phyloP scores from a whole-genome alignment of 2,888 invertebrate species.

The Tryphoninae sp. region DNA sequence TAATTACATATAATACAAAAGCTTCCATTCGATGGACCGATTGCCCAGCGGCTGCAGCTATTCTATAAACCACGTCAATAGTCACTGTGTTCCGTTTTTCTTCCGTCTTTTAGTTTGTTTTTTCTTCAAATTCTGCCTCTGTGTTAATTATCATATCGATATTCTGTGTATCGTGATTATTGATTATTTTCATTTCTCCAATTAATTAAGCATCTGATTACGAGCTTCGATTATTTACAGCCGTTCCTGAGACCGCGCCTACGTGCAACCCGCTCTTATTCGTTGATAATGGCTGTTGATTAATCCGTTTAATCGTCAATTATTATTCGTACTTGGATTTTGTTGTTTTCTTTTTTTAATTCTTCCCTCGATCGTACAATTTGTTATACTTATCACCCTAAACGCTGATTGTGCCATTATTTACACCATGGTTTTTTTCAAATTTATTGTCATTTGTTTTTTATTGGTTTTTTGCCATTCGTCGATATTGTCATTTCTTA shows the following conservation, averaged over 20 bases:
- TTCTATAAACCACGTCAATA: slow-evolving; percentile 60
- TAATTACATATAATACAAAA: slow-evolving; percentile 54
- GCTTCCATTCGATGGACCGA: slow-evolving; percentile 58
- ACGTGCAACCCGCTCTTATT: slow-evolving; percentile 48
- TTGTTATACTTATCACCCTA: not conserved
- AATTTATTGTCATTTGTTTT: not conserved
- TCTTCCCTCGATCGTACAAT: not conserved
- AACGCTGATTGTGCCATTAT: slow-evolving; percentile 5
- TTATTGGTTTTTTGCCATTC: slow-evolving; percentile 22
- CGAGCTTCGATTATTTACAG: slow-evolving; percentile 54
- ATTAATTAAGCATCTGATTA: slow-evolving; percentile 48
- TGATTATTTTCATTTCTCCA: not conserved
- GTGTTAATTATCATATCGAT: not conserved
- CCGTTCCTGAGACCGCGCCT: slow-evolving; percentile 50
- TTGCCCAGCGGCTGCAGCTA: slow-evolving; percentile 66
- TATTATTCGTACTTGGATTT: slow-evolving; percentile 1
- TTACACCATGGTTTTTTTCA: slow-evolving; percentile 3
- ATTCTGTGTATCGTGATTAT: slow-evolving; percentile 30
- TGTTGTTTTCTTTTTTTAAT: not conserved
- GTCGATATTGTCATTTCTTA: slow-evolving; percentile 47
- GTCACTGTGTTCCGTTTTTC: slow-evolving; percentile 56
- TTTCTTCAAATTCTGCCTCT: slow-evolving; percentile 26
- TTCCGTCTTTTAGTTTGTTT: slow-evolving; percentile 44
- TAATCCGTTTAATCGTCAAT: slow-evolving; percentile 19
- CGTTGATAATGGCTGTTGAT: slow-evolving; percentile 54